A percentile compares a stretch with the other conserved stretches of the same genome.
phyloP scores from a whole-genome alignment of 2,797 vertebrate genomes.

The Trachurus trachurus region DNA sequence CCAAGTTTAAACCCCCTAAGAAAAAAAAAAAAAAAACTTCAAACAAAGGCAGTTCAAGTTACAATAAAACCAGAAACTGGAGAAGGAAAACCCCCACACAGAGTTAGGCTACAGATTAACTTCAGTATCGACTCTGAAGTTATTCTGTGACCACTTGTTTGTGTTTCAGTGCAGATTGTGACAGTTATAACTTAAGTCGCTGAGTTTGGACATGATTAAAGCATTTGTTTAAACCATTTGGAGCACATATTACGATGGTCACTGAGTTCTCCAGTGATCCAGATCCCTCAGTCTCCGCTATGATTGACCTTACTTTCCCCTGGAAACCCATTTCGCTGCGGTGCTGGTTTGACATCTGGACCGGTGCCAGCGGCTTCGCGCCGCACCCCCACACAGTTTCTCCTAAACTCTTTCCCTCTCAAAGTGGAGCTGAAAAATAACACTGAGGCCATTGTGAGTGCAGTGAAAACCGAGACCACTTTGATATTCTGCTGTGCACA shows the following conservation, averaged over 20 bases:
- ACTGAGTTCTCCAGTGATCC: conserved; percentile 35
- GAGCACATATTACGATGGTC: conserved; percentile 25
- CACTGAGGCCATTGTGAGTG: conserved; percentile 58
- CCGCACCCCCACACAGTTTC: conserved; percentile 61
- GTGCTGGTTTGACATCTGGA: conserved; percentile 72
- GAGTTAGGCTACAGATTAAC: conserved; percentile 48
- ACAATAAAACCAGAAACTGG: conserved; percentile 35
- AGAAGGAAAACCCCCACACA: conserved; percentile 27
- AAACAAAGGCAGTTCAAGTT: conserved; percentile 54
- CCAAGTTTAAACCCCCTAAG: background rate
- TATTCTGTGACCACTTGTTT: conserved; percentile 18
- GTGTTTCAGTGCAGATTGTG: conserved; percentile 16
- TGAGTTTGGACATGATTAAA: conserved; percentile 9
- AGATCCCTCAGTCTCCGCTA: conserved; percentile 37
- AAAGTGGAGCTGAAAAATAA: conserved; percentile 48
- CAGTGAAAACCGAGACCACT: conserved; percentile 49
- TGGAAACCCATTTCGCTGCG: conserved; percentile 59
- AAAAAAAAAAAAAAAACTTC: conserved; percentile 6
- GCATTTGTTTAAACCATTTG: conserved; percentile 14
- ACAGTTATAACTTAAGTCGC: background rate
- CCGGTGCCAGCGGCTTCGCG: conserved; percentile 55
- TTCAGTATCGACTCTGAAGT: background rate
- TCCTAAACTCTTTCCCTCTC: conserved; percentile 45
- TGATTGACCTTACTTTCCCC: conserved; percentile 77
- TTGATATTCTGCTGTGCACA: conserved; percentile 46